A percentile compares a stretch with the other conserved stretches of the same genome.
These are phyloP conservation scores for Athene noctua DNA, from an alignment of 2,113 vertebrate species.

Conservation along the genomic window DNA sequence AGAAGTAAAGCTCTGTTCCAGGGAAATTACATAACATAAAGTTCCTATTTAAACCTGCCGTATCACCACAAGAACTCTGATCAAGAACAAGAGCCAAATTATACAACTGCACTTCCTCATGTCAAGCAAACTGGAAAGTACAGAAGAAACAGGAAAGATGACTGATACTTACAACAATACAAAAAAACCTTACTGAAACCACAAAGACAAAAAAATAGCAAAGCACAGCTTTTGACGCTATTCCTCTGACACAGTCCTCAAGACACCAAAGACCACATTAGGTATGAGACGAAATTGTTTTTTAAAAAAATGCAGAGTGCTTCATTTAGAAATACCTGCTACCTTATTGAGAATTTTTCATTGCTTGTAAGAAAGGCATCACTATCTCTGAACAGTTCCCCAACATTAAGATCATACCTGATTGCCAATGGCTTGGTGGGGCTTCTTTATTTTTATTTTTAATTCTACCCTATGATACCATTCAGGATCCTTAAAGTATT, in stretches of 20 bases:
- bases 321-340: not conserved
- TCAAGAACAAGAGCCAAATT: not conserved
- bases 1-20: not conserved
- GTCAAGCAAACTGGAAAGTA: slow-evolving; percentile 23
- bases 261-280: not conserved
- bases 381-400: not conserved
- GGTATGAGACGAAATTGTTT: not conserved
- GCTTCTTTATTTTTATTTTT: not conserved
- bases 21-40: not conserved
- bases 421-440: no score
- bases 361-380: not conserved
- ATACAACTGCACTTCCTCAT: not conserved
- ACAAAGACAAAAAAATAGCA: not conserved
- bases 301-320: not conserved
- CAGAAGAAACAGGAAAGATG: not conserved
- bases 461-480: no score
- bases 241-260: not conserved
- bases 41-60: not conserved
- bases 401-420: not conserved
- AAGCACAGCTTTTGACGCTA: not conserved
- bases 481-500: not conserved
- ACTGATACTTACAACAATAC: not conserved
- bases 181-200: not conserved
- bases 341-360: not conserved
- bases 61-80: not conserved